A percentile compares a stretch with the other conserved stretches of the same genome.
These are phyloP conservation scores for Drosophila anomelani DNA, from an alignment of 2,888 invertebrate genomes.

Conservation along the genomic window DNA sequence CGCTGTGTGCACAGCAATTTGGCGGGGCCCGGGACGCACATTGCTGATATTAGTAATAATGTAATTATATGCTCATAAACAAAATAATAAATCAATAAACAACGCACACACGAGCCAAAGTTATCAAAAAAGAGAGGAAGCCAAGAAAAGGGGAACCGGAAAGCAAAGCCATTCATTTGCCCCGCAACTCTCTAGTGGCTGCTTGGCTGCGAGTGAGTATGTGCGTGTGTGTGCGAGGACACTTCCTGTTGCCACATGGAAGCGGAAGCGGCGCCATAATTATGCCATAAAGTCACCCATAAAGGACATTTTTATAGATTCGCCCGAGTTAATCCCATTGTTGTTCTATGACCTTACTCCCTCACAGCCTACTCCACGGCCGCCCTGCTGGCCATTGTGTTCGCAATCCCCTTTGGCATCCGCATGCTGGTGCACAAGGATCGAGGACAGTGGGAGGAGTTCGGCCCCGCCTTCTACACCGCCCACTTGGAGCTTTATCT, in stretches of 20 bases:
- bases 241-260: slow-evolving; percentile 52
- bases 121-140: slow-evolving; percentile 34
- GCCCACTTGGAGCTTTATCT: slow-evolving; percentile 89
- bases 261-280: slow-evolving; percentile 65
- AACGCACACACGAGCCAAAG: slow-evolving; percentile 33
- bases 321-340: slow-evolving; percentile 31
- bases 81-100: slow-evolving; percentile 75
- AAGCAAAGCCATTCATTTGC: slow-evolving; percentile 63
- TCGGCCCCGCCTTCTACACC: slow-evolving; percentile 89
- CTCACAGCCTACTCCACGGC: slow-evolving; percentile 90
- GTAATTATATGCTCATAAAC: slow-evolving; percentile 75
- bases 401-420: slow-evolving; percentile 89
- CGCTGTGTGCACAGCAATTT: slow-evolving; percentile 64
- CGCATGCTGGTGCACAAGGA: slow-evolving; percentile 88
- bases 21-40: slow-evolving; percentile 27
- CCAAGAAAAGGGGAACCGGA: slow-evolving; percentile 35
- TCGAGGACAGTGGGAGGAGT: slow-evolving; percentile 88
- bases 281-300: slow-evolving; percentile 71
- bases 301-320: slow-evolving; percentile 54
- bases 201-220: background rate
- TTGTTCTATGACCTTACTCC: background rate
- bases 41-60: slow-evolving; percentile 64
- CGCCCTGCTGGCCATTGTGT: slow-evolving; percentile 89
- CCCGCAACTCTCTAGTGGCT: slow-evolving; percentile 22
- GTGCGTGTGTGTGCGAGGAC: slow-evolving; percentile 23